A percentile compares a stretch with the other conserved stretches of the same genome.
phyloP scores from a whole-genome alignment of 2,113 vertebrate genomes.

The Coryphaenoides rupestris region DNA sequence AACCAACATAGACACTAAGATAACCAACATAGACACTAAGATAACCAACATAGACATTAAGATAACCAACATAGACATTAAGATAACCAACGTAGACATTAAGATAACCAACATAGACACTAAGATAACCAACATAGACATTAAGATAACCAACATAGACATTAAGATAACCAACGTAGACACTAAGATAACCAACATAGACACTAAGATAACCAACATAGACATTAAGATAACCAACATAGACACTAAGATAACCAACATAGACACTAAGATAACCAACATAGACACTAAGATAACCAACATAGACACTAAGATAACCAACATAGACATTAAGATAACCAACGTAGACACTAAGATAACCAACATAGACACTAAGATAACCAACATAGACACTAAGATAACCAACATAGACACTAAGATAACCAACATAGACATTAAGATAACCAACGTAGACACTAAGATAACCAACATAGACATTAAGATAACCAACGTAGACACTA shows the following conservation, averaged over 20 bases:
- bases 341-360: background rate
- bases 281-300: background rate
- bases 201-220: background rate
- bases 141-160: background rate
- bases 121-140: background rate
- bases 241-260: background rate
- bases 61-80: background rate
- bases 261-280: background rate
- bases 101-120: too few species aligned
- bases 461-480: too few species aligned
- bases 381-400: background rate
- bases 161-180: background rate
- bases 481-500: too few species aligned
- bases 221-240: background rate
- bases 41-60: background rate
- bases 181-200: background rate
- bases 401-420: background rate
- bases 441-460: too few species aligned
- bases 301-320: too few species aligned
- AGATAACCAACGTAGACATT: background rate
- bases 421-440: too few species aligned
- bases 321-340: background rate
- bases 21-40: background rate
- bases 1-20: background rate
- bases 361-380: too few species aligned